These are phyloP conservation scores for Epirrhoe alternata DNA, from an alignment of 2,888 invertebrate genomes.

Conservation along the genomic window DNA sequence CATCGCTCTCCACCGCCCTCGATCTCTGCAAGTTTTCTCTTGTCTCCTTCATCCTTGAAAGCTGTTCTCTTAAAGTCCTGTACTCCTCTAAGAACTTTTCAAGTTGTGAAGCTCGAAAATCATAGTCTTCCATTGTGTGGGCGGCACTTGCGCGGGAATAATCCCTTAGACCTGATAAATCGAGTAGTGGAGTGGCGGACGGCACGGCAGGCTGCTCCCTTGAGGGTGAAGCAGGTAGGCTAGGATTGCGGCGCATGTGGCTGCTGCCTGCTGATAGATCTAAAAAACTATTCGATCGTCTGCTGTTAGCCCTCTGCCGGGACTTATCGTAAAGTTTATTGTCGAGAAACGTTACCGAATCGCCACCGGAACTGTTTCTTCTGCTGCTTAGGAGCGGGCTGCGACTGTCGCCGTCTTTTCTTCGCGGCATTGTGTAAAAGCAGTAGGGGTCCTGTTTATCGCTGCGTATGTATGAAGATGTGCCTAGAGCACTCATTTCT, in stretches of 20 bases:
- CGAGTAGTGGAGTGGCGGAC: slow-evolving; percentile 87
- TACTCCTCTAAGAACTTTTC: slow-evolving; percentile 93
- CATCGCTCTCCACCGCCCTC: slow-evolving; percentile 79
- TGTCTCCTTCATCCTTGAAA: slow-evolving; percentile 92
- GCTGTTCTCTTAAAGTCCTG: slow-evolving; percentile 89
- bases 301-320: slow-evolving; percentile 68
- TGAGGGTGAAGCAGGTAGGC: slow-evolving; percentile 88
- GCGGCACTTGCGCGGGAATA: slow-evolving; percentile 74
- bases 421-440: slow-evolving; percentile 88
- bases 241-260: slow-evolving; percentile 80
- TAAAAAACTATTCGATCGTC: slow-evolving; percentile 89
- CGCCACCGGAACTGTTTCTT: slow-evolving; percentile 89
- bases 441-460: slow-evolving; percentile 79
- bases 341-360: slow-evolving; percentile 82
- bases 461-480: slow-evolving; percentile 70
- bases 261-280: slow-evolving; percentile 85
- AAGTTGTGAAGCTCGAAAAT: slow-evolving; percentile 91
- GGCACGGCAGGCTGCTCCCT: slow-evolving; percentile 75
- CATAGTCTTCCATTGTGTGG: slow-evolving; percentile 86
- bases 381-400: slow-evolving; percentile 90
- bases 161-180: slow-evolving; percentile 84
- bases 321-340: slow-evolving; percentile 66
- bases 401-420: slow-evolving; percentile 88
- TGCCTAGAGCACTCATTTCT: slow-evolving; percentile 80
- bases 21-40: slow-evolving; percentile 87